Base-by-base conservation (phyloP, 2,113 vertebrate species). In the Pandion haliaetus region DNA sequence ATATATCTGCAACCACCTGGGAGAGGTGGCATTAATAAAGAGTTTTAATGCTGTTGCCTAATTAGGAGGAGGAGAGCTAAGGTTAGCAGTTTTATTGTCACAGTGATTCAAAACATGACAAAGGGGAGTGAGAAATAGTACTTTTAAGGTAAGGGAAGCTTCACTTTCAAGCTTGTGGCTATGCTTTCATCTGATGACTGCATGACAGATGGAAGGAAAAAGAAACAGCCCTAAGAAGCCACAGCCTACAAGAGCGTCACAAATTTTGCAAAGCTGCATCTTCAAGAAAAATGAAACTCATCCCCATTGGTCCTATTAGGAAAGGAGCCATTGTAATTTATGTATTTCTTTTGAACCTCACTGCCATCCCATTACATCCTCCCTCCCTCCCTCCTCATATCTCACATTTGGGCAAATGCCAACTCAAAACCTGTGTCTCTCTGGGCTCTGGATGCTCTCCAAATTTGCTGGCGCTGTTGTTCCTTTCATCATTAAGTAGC, bases 41-140 rank as follows among this genome's bases (percentile, higher is more conserved):
- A 79, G 9, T 87, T 90, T 96, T 96, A 96, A 95, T 95, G 88
- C 92, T 90, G 69, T 92, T 95, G 90, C 93, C 96, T 98, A 97
- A 98, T 98, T 98, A 98, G 96, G 69, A 96, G 89, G 81, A 82
- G 76, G 26, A 82, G 76, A 95, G 67, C 40, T 92, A 95, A 96
- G 66, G 61, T 93, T 93, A 95, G 74, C 54, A 74, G 49, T 69
- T 97, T 90, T 28, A 17, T 74, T 71, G 47, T 61, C 80, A 50
- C 71, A 78, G 59, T 57, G 86, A 80, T 70, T 88, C 44, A 93
- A 85, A 88, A 61, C 55, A 80, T 49, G 61, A 93, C 40, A 86
- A 80, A 85, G 36, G 36, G 10, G 40, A 91, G 58, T 54, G 47
- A 92, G 77, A 95, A 93, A 67, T 19, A 67, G 23, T 54, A 83